A percentile compares a stretch with the other conserved stretches of the same genome.
Conservation (phyloP, 2,113 vertebrate genomes). For the Calidris pugnax region DNA sequence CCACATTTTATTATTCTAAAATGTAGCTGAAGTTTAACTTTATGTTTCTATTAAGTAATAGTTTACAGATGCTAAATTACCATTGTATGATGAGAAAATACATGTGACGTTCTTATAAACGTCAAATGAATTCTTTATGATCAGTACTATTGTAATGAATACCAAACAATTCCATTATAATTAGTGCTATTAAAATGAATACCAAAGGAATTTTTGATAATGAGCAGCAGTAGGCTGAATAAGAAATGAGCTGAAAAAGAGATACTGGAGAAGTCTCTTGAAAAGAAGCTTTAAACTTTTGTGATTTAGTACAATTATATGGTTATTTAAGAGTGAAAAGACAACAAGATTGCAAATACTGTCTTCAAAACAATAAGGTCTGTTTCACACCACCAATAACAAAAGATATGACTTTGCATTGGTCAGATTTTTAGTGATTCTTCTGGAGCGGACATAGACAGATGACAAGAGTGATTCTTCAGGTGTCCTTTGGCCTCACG, state of each 20-base stretch:
- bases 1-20: not conserved
- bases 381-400: not conserved
- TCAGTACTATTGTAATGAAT: slow-evolving; percentile 35
- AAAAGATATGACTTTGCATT: not conserved
- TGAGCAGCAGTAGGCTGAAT: slow-evolving; percentile 24
- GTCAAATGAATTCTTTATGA: slow-evolving; percentile 47
- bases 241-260: slow-evolving; percentile 46
- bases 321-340: not conserved
- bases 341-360: not conserved
- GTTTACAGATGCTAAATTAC: slow-evolving; percentile 50
- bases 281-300: not conserved
- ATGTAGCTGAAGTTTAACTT: not conserved
- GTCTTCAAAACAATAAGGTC: not conserved
- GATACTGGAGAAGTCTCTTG: not conserved
- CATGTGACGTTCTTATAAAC: not conserved
- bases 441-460: not conserved
- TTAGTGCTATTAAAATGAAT: slow-evolving; percentile 54
- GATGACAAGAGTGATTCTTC: not conserved
- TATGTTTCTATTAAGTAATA: slow-evolving; percentile 31
- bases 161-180: slow-evolving; percentile 61
- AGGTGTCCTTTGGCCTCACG: not conserved
- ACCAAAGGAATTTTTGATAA: slow-evolving; percentile 34
- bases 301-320: not conserved
- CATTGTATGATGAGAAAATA: not conserved
- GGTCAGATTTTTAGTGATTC: not conserved